Evolutionary conservation across 2,113 vertebrate species (phyloP), one percentile per base, ranked within the genome.

Genomic region (Raja brachyura): DNA sequence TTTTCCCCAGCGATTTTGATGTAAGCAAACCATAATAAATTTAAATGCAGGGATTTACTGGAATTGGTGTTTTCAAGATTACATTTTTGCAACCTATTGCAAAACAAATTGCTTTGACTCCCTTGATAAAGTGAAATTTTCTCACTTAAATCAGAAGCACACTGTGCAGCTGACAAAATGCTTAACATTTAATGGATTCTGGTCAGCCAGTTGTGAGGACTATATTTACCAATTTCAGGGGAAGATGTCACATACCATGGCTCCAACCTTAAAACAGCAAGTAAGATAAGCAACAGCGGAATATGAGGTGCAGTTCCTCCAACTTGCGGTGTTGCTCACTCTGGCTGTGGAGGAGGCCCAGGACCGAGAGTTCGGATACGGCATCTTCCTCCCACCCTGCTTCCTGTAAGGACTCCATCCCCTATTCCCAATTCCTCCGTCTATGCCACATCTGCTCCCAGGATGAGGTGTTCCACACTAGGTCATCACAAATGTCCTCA

Each of bases 51-150:
- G 28, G 28, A 63, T n/a, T 88, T 66, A 63, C 7, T 63, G 83
- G 59, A 66, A 88, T 63, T 63, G 25, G 13, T 85, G 83, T 88
- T 61, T 88, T 66, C 28, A 88, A 63, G 28, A 63, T 88, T 88
- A 66, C 28, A 63, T 88, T 66, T 88, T 88, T 63, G 16, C 61
- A 88, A 88, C 63, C 14, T 88, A 7, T 88, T n/a, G 83, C 59
- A 66, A 66, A 66, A 16, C 63, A 88, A 18, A 66, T 63, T 31
- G n/a, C 59, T 63, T 88, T 66, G 83, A 88, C 31, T 63, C 31
- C 59, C 28, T 31, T 31, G 28, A n/a, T 16, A 63, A n/a, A 33
- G 83, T 16, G n/a, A 63, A 31, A n/a, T 86, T 86, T 86, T 61
- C 54, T 85, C 81, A n/a, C 81, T 59, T 85, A 54, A 54, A 63